Evolutionary conservation across 2,797 vertebrate species (phyloP).

Genomic region (Melanotaenia trifasciata): DNA sequence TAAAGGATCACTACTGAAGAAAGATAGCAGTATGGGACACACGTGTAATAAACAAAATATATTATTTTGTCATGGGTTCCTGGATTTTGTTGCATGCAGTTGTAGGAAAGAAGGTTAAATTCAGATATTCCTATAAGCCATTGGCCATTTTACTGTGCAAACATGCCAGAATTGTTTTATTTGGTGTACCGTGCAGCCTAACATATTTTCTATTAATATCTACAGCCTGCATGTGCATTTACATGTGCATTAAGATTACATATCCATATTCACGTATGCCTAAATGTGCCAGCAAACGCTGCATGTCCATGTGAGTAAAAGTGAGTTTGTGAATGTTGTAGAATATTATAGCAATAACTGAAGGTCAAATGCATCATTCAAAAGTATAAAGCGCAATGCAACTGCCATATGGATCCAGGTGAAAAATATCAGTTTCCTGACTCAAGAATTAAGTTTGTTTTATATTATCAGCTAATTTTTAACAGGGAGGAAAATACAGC

Average conservation of each 20-base stretch:
- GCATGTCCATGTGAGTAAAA: conserved; percentile 11
- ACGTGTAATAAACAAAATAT: neutral
- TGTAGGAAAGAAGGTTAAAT: neutral
- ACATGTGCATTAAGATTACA: neutral
- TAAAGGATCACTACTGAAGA: neutral
- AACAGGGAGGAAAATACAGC: conserved; percentile 37
- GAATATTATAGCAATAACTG: conserved; percentile 41
- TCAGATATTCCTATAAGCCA: neutral
- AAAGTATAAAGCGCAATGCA: conserved; percentile 61
- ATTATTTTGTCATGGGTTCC: neutral
- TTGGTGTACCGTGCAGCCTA: neutral
- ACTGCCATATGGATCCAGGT: conserved; percentile 69
- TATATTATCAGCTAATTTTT: conserved; percentile 68
- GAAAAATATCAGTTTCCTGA: conserved; percentile 63
- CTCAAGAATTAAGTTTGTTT: conserved; percentile 56
- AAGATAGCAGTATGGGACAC: neutral
- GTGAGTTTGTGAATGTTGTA: conserved; percentile 22
- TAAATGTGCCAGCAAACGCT: conserved; percentile 16
- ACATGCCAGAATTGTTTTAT: neutral
- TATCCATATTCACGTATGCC: neutral
- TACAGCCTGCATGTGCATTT: neutral
- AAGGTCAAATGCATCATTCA: conserved; percentile 76
- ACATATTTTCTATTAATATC: conserved; percentile 7
- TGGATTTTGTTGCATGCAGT: neutral
- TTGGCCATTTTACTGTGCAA: conserved; percentile 1